Evolutionary conservation across 1,140 invertebrate genomes (phyloP).

Genomic region (Nephila pilipes): DNA sequence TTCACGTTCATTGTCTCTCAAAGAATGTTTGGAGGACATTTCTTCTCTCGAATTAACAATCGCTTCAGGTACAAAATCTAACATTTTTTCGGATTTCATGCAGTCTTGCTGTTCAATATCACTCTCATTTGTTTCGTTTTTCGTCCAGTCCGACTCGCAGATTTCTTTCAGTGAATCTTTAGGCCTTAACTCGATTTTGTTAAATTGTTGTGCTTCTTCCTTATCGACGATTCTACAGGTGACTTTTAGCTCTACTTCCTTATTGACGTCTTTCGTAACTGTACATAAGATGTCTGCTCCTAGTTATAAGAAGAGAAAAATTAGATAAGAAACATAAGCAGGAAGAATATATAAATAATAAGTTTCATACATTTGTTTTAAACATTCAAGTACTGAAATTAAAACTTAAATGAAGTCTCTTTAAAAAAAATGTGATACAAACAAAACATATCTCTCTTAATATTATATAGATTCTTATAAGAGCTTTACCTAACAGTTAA

Average conservation of each 20-base stretch:
- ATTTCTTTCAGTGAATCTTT: slow-evolving; percentile 20
- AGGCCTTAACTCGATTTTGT: not conserved
- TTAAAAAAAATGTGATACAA: not conserved
- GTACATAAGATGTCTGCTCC: slow-evolving; percentile 66
- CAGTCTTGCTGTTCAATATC: not conserved
- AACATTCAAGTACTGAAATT: too few species aligned
- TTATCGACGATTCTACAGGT: slow-evolving; percentile 62
- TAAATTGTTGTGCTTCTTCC: not conserved
- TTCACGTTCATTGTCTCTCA: slow-evolving; percentile 21
- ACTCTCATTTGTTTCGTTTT: not conserved
- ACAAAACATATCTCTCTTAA: too few species aligned
- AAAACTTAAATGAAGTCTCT: not conserved
- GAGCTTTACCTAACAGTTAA: too few species aligned
- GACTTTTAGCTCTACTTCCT: slow-evolving; percentile 72
- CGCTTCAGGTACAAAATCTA: slow-evolving; percentile 7
- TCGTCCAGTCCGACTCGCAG: not conserved
- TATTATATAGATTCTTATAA: not conserved
- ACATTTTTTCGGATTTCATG: slow-evolving; percentile 15
- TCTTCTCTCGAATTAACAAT: not conserved
- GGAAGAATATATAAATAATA: too few species aligned
- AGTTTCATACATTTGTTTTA: too few species aligned
- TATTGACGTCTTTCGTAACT: slow-evolving; percentile 74
- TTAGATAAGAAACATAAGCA: too few species aligned
- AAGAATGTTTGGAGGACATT: not conserved
- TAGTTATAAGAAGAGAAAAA: not conserved